Percentiles rank a stretch among this genome's conserved stretches.
These are phyloP conservation scores for Tipula vernalis DNA, from an alignment of 2,888 invertebrate species.

Conservation along the genomic window DNA sequence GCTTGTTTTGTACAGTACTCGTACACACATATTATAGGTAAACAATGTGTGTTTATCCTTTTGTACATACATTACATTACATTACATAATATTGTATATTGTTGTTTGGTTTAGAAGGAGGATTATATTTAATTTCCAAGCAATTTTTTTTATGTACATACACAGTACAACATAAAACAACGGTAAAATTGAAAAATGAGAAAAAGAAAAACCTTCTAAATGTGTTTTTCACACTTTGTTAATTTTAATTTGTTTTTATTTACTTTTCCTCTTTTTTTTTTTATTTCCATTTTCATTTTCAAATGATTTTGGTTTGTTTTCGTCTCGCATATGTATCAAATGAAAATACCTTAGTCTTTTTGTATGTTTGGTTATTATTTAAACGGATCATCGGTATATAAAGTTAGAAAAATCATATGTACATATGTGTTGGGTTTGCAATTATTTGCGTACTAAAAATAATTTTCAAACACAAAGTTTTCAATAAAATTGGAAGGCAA, in stretches of 20 bases:
- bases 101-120: neutral
- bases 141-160: neutral
- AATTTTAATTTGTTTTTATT: constrained; percentile 4
- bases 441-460: neutral
- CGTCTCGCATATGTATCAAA: neutral
- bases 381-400: neutral
- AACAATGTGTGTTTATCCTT: neutral
- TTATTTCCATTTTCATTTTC: neutral
- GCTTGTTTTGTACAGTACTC: neutral
- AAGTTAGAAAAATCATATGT: neutral
- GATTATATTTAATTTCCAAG: neutral
- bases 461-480: neutral
- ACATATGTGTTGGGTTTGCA: too few relatives aligned
- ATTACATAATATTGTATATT: neutral
- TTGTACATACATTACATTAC: neutral
- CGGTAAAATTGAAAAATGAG: neutral
- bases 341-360: neutral
- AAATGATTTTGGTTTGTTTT: neutral
- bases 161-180: neutral
- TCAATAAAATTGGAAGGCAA: too few relatives aligned
- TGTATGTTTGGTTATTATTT: neutral
- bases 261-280: neutral
- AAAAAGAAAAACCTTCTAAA: neutral
- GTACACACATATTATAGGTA: neutral
- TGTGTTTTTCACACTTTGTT: constrained; percentile 4